These are phyloP conservation scores for Drosophila athabasca DNA, from an alignment of 1,140 invertebrate species.

Conservation along the genomic window DNA sequence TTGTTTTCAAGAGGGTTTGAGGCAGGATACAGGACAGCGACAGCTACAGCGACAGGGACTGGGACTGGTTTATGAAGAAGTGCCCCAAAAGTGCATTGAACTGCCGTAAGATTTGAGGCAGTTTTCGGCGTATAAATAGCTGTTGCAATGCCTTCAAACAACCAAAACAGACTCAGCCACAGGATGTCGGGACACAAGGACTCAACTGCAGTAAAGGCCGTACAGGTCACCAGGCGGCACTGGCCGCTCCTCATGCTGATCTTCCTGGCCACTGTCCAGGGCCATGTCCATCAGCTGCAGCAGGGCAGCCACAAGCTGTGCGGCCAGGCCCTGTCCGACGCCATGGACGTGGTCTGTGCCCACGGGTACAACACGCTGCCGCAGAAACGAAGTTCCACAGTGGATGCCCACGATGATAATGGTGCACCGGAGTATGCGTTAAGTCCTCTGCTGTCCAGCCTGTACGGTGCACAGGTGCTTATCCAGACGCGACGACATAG, in stretches of 20 bases:
- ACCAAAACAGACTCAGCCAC: conserved; percentile 17
- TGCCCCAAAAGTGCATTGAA: conserved; percentile 63
- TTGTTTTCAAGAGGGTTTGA: background rate
- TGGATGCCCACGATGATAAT: background rate
- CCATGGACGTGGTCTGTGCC: conserved; percentile 60
- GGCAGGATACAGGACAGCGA: background rate
- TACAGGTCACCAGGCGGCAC: conserved; percentile 14
- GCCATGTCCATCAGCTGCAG: conserved; percentile 38
- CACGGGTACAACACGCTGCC: conserved; percentile 53
- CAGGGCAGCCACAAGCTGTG: conserved; percentile 65
- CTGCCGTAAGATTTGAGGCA: conserved; percentile 10
- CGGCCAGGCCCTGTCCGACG: conserved; percentile 52
- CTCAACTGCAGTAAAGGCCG: conserved; percentile 26
- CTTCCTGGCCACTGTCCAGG: conserved; percentile 13
- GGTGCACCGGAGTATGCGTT: conserved; percentile 8
- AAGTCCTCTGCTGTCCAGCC: conserved; percentile 53
- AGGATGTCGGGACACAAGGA: conserved; percentile 53
- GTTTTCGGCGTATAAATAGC: conserved; percentile 60
- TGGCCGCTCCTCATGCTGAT: conserved; percentile 17
- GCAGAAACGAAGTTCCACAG: conserved; percentile 8
- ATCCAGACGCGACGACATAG: conserved; percentile 57
- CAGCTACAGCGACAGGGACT: too few species aligned
- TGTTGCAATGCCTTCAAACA: conserved; percentile 13
- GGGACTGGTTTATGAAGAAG: too few species aligned
- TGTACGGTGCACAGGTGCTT: conserved; percentile 55